Base-by-base conservation (phyloP, 2,113 vertebrate genomes). In the Callocephalon fimbriatum region DNA sequence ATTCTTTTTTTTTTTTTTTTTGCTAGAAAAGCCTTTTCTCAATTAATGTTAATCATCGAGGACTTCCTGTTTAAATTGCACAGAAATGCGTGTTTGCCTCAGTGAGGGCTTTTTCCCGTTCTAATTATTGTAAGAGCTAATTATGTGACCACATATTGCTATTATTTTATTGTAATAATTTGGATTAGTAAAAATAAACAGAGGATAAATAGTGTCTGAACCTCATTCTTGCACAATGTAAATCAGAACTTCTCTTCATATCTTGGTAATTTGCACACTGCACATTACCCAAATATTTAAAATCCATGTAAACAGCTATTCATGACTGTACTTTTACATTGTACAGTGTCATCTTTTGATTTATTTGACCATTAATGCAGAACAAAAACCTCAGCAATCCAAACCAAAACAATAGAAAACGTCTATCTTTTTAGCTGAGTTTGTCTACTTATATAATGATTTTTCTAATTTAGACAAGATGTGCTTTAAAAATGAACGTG, bases 21-120 rank as follows among this genome's bases (percentile, higher is more conserved):
- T 96, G 11, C 77, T 95, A 92, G 86, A 94, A 96, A 96, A 86
- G 73, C 79, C 98, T 98, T 98, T 98, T 98, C 98, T 98, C 98
- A 99, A 98, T 99, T 99, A 99, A 98, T 99, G 98, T 98, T 99
- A 99, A 99, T 99, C 98, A 98, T 98, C 54, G 91, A 93, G 92
- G 96, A 97, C 98, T 99, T 99, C 98, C 98, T 99, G 98, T 99
- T 99, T 99, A 99, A 98, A 97, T 98, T 98, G 95, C 97, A 98
- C 94, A 98, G 93, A 95, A 98, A 96, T 97, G 93, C 16, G 1
- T 98, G 95, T 98, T 98, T 98, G 98, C 98, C 80, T 96, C 91
- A 95, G 95, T 96, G 93, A 97, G 95, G 88, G 86, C 92, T 93
- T 82, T 91, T 95, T 56, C 85, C 87, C 76, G 85, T 97, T 96